Percentiles rank a stretch among this genome's conserved stretches.
phyloP scores from a whole-genome alignment of 2,113 vertebrate genomes.

The Oncorhynchus clarkii region DNA sequence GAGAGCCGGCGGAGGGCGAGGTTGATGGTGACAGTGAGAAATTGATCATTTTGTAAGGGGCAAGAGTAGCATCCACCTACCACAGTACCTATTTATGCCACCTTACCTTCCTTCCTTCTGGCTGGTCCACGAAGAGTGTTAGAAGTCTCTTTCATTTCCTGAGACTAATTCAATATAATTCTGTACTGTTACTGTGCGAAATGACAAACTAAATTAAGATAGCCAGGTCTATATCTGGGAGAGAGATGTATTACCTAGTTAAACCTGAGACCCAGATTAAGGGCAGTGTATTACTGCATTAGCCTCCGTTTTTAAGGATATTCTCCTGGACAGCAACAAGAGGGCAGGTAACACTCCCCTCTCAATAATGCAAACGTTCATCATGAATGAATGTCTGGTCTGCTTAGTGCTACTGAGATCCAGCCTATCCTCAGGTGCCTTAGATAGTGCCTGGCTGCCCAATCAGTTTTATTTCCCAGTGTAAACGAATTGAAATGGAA shows the following conservation, averaged over 20 bases:
- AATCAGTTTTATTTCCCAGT: neutral
- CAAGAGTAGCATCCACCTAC: constrained; percentile 17
- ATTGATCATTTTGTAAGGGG: constrained; percentile 26
- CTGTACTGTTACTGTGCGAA: neutral
- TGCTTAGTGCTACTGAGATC: neutral
- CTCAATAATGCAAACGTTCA: constrained; percentile 34
- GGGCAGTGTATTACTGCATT: neutral
- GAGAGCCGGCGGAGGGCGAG: constrained; percentile 8
- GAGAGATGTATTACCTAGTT: neutral
- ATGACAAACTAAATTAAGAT: neutral
- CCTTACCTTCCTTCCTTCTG: neutral
- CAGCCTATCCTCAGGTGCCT: constrained; percentile 22
- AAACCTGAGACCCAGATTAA: neutral
- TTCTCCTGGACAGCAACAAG: neutral
- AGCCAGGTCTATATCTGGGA: neutral
- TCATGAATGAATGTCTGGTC: constrained; percentile 25
- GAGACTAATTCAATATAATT: neutral
- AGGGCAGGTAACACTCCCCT: constrained; percentile 17
- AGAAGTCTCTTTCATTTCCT: neutral
- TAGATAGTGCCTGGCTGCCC: constrained; percentile 21
- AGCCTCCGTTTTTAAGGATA: neutral
- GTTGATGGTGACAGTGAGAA: constrained; percentile 34
- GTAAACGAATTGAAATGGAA: constrained; percentile 13
- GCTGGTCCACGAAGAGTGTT: neutral
- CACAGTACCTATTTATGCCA: constrained; percentile 28